Evolutionary conservation across 2,888 invertebrate species (phyloP).

Genomic region (Cheilosia urbana): DNA sequence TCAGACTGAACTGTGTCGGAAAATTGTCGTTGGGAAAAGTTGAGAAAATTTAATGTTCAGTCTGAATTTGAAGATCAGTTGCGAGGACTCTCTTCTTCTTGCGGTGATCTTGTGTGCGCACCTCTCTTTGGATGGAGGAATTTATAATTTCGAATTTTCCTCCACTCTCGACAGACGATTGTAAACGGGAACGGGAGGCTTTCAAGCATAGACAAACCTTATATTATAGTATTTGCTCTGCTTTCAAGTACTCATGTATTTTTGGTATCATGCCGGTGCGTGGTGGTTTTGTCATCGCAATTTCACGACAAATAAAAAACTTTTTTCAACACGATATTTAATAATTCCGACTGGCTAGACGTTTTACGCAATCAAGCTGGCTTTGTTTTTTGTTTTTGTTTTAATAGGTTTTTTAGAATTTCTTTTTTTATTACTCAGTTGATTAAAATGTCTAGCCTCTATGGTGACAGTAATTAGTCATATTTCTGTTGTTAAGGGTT

Average conservation of each 20-base stretch:
- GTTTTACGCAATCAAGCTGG: slow-evolving; percentile 28
- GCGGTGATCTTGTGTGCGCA: slow-evolving; percentile 23
- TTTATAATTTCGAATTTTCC: slow-evolving; percentile 36
- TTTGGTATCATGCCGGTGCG: slow-evolving; percentile 43
- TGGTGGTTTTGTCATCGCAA: slow-evolving; percentile 47
- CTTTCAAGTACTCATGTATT: slow-evolving; percentile 10
- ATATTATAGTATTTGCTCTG: too few species aligned
- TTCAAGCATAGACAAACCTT: too few species aligned
- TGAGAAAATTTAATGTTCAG: slow-evolving; percentile 5
- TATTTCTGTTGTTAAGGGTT: too few species aligned
- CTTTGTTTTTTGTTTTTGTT: slow-evolving; percentile 9
- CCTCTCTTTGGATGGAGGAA: slow-evolving; percentile 52
- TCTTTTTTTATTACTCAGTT: too few species aligned
- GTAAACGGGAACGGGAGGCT: slow-evolving; percentile 32
- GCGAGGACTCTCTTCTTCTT: slow-evolving; percentile 38
- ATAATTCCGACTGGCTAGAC: slow-evolving; percentile 40
- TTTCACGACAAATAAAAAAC: slow-evolving; percentile 3
- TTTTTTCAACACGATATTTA: slow-evolving; percentile 2
- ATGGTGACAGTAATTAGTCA: too few species aligned
- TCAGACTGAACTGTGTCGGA: slow-evolving; percentile 80
- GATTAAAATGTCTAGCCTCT: too few species aligned
- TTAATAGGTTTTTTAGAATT: background rate
- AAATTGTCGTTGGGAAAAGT: slow-evolving; percentile 52
- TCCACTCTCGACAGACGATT: slow-evolving; percentile 19
- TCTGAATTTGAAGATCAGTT: background rate